Evolutionary conservation across 2,888 invertebrate species (phyloP).

Genomic region (Melipona beecheii): DNA sequence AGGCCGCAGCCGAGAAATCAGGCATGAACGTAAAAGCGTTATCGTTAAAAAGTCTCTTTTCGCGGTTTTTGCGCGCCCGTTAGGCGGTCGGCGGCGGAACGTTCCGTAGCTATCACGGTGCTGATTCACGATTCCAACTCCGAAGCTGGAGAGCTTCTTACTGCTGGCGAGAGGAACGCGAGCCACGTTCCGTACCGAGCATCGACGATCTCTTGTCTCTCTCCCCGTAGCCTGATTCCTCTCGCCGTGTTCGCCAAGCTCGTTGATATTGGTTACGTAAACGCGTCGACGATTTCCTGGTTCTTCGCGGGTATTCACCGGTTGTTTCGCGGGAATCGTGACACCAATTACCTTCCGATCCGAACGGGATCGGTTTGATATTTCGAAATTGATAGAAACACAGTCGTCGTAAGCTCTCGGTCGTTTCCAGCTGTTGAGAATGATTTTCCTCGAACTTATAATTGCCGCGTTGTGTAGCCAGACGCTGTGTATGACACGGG

Average conservation of each 20-base stretch:
- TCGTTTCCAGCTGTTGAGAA: background rate
- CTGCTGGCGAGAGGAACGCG: background rate
- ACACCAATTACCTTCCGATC: slow-evolving; percentile 1
- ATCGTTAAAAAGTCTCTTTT: slow-evolving; percentile 23
- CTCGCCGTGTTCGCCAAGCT: background rate
- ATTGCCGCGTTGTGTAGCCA: slow-evolving; percentile 75
- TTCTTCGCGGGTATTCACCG: slow-evolving; percentile 1
- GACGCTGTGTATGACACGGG: slow-evolving; percentile 84
- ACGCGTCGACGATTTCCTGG: slow-evolving; percentile 32
- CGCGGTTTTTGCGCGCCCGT: slow-evolving; percentile 32
- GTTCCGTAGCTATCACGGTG: slow-evolving; percentile 8
- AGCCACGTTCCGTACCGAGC: background rate
- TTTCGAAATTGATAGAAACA: slow-evolving; percentile 42
- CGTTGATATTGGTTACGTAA: slow-evolving; percentile 17
- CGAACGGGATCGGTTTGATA: background rate
- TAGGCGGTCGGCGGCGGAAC: slow-evolving; percentile 18
- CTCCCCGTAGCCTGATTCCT: background rate
- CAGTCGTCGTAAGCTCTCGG: slow-evolving; percentile 2
- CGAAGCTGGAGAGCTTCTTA: slow-evolving; percentile 15
- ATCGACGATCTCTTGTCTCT: slow-evolving; percentile 29
- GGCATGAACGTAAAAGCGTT: slow-evolving; percentile 31
- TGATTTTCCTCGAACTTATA: background rate
- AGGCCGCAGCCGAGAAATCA: slow-evolving; percentile 42
- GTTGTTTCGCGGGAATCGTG: background rate
- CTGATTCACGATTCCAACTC: slow-evolving; percentile 41